A percentile compares a stretch with the other conserved stretches of the same genome.
phyloP scores from a whole-genome alignment of 2,797 vertebrate species.

The Sebastiscus albofasciatus region DNA sequence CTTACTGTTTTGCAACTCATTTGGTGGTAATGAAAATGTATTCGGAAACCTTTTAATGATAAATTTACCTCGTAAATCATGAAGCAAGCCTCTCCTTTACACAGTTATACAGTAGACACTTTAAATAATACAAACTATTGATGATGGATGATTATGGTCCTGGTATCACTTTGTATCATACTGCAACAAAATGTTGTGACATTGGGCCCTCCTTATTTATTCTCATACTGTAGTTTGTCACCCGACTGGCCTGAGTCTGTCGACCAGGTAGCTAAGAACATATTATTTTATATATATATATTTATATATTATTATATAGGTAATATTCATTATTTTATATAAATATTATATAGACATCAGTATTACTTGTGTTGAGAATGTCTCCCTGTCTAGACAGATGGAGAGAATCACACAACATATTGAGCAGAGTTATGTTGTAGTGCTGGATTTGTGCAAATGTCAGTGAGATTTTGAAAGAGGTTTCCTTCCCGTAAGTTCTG shows the following conservation, averaged over 20 bases:
- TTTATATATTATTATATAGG: too few relatives aligned
- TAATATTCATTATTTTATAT: too few relatives aligned
- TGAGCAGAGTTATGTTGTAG: not conserved
- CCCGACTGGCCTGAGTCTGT: not conserved
- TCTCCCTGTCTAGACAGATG: not conserved
- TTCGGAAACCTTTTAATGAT: not conserved
- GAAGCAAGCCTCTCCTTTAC: not conserved
- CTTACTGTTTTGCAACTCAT: not conserved
- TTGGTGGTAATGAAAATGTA: not conserved
- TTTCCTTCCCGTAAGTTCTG: not conserved
- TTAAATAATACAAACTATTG: not conserved
- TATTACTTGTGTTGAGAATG: not conserved
- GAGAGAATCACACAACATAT: not conserved
- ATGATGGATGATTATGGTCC: not conserved
- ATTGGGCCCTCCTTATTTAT: not conserved
- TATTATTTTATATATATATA: too few relatives aligned
- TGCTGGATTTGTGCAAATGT: not conserved
- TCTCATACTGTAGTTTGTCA: not conserved
- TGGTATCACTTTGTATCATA: not conserved
- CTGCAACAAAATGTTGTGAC: not conserved
- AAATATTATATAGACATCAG: too few relatives aligned
- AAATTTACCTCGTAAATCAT: not conserved
- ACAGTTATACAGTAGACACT: not conserved
- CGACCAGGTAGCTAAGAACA: not conserved
- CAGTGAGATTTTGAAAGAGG: not conserved